Base-by-base conservation (phyloP, 1,140 invertebrate species). In the Calephelis virginiensis region DNA sequence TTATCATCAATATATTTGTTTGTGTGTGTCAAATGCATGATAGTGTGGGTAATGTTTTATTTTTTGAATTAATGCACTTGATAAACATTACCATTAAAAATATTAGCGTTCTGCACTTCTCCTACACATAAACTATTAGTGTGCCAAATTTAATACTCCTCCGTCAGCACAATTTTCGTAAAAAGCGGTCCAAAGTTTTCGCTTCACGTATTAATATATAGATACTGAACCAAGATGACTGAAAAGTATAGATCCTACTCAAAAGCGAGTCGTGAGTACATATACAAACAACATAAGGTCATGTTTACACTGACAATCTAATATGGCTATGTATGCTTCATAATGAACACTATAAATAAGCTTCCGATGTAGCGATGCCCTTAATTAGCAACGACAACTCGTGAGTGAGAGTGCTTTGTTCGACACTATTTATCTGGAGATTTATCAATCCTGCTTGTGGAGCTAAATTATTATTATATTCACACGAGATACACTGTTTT, bases 301-400 rank as follows among this genome's bases (percentile, higher is more conserved):
- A 9, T 56, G 53, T 56, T 56, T 56, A 56, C 53, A 56, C 53
- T 5, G 17, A 56, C 17, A 56, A 56, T 56, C 53, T 11, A 56
- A 56, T 56, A 56, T 56, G 43, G 46, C 37, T 17, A 63, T 56
- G 66, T 50, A 68, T 56, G 61, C 60, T 38, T 38, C 69, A 72
- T 77, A 76, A 77, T 73, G 74, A 73, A 60, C 66, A 60, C 66
- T 71, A 72, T 81, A 77, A 80, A 74, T 77, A 71, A 78, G 69
- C 72, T 63, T 47, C 66, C 72, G 73, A 77, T 76, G 72, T 65
- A 73, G 71, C 68, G 74, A 79, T 79, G 76, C 68, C 80, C 73
- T 77, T 84, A 84, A 84, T 82, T 84, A 84, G 71, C 70, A 68
- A 68, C 64, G 72, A 75, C 76, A 75, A 63, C 53, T 59, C 75